Evolutionary conservation across 2,888 invertebrate genomes (phyloP).

Genomic region (Phengaris arion): DNA sequence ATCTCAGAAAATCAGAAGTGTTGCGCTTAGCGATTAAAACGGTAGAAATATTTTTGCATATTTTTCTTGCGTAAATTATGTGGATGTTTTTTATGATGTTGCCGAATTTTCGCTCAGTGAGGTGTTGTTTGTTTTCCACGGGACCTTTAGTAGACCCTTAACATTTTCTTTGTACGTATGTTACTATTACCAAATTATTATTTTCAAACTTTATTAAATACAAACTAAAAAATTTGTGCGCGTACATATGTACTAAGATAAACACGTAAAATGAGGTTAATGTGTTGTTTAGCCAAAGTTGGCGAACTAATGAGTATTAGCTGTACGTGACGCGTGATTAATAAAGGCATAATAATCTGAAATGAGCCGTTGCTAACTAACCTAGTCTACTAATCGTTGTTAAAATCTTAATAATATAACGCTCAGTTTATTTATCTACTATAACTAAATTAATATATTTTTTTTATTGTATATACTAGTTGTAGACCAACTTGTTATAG

Average conservation of each 20-base stretch:
- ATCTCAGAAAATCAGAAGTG: conserved; percentile 21
- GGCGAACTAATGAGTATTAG: conserved; percentile 8
- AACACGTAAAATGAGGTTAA: not conserved
- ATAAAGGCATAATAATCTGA: not conserved
- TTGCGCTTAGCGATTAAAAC: conserved; percentile 20
- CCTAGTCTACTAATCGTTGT: not conserved
- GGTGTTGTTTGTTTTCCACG: too few species aligned
- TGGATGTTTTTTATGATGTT: conserved; percentile 4
- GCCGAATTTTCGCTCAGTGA: not conserved
- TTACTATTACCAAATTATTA: too few species aligned
- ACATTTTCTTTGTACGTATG: too few species aligned
- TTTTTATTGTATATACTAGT: too few species aligned
- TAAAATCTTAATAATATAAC: not conserved
- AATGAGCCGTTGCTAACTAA: conserved; percentile 9
- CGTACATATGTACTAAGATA: not conserved
- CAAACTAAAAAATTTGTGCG: not conserved
- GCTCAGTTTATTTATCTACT: not conserved
- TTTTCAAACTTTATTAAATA: too few species aligned
- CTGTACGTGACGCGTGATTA: not conserved
- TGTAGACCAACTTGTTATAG: too few species aligned
- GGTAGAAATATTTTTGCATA: conserved; percentile 21
- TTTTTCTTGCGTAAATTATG: conserved; percentile 1
- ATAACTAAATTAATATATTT: not conserved
- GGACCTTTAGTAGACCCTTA: too few species aligned
- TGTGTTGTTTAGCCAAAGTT: not conserved